Conservation (phyloP, 2,797 vertebrate species). For the Anguilla anguilla region DNA sequence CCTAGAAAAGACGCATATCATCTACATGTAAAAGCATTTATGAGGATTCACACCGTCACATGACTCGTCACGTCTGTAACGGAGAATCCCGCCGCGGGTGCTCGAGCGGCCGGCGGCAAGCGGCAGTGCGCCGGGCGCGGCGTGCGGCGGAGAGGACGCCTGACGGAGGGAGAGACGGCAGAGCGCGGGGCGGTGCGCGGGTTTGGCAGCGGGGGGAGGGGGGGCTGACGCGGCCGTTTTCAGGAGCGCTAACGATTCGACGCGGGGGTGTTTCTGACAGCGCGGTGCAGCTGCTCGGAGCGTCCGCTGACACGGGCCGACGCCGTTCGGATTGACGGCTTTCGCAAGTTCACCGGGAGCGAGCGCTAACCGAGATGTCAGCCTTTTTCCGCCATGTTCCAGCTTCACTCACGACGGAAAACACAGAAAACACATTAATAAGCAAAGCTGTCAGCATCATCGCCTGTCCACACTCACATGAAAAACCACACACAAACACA, state of each 20-base stretch:
- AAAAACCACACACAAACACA: neutral
- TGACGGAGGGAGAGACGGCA: constrained; percentile 30
- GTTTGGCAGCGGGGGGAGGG: constrained; percentile 49
- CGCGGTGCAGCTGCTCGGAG: constrained; percentile 69
- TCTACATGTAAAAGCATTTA: neutral
- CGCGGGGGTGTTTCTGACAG: constrained; percentile 64
- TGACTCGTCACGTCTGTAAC: constrained; percentile 10
- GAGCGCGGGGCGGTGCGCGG: constrained; percentile 39
- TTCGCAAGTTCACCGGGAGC: constrained; percentile 39
- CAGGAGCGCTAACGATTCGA: constrained; percentile 71
- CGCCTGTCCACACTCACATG: neutral
- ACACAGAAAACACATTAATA: too few relatives aligned
- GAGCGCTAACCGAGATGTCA: neutral
- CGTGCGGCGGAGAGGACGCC: constrained; percentile 33
- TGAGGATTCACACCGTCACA: constrained; percentile 31
- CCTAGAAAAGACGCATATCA: neutral
- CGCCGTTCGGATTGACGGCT: constrained; percentile 70
- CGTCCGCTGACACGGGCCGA: constrained; percentile 48
- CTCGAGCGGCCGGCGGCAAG: neutral
- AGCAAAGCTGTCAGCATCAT: neutral
- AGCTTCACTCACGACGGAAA: neutral
- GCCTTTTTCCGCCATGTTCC: neutral
- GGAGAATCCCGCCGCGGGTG: neutral
- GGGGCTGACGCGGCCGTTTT: neutral
- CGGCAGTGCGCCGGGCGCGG: constrained; percentile 20